Evolutionary conservation across 2,797 vertebrate genomes (phyloP).

Genomic region (Delichon dasypus): DNA sequence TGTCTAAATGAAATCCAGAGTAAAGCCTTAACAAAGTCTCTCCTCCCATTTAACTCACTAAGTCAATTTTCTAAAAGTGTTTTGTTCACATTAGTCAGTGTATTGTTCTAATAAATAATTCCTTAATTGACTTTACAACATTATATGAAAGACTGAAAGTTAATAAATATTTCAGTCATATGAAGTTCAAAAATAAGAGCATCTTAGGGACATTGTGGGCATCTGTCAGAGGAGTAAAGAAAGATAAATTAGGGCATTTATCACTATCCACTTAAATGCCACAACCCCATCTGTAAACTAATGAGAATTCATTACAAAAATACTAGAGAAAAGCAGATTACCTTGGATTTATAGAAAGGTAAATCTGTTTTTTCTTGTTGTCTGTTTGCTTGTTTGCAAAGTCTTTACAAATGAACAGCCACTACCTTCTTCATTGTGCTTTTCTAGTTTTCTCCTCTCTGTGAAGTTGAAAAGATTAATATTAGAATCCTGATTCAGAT

Average conservation of each 20-base stretch:
- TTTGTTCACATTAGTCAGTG: background rate
- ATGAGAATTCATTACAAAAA: constrained; percentile 64
- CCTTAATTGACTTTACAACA: background rate
- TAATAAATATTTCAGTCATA: background rate
- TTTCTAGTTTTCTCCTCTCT: background rate
- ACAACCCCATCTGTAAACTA: constrained; percentile 45
- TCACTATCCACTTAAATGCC: background rate
- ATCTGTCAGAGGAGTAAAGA: constrained; percentile 18
- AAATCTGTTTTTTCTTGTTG: constrained; percentile 54
- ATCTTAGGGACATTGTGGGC: background rate
- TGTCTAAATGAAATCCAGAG: background rate
- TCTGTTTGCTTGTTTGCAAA: constrained; percentile 36
- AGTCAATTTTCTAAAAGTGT: background rate
- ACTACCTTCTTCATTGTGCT: constrained; percentile 8
- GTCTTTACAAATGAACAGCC: constrained; percentile 45
- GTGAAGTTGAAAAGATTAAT: background rate
- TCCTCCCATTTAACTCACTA: background rate
- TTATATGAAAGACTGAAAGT: background rate
- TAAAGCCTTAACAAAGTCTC: background rate
- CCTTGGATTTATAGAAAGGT: constrained; percentile 45
- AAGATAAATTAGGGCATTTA: constrained; percentile 10
- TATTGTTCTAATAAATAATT: background rate
- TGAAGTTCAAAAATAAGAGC: constrained; percentile 15
- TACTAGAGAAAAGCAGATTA: constrained; percentile 64
- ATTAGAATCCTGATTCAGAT: background rate